Percentiles rank a stretch among this genome's conserved stretches.
These are phyloP conservation scores for Pogonus chalceus DNA, from an alignment of 1,140 invertebrate species.

Conservation along the genomic window DNA sequence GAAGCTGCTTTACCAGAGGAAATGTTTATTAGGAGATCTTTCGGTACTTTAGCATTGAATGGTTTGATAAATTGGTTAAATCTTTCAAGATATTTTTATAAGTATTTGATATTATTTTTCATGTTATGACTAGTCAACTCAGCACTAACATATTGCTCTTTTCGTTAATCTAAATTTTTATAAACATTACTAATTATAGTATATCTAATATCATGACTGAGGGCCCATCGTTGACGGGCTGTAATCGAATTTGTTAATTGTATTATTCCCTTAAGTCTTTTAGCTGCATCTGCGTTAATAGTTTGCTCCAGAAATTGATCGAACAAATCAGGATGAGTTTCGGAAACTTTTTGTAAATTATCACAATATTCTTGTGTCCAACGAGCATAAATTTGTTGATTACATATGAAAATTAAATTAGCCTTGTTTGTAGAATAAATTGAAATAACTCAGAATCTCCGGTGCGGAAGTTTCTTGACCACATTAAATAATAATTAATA, in stretches of 20 bases:
- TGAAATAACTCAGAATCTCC: too few species aligned
- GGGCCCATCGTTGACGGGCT: constrained; percentile 19
- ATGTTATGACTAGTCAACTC: constrained; percentile 14
- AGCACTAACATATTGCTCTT: constrained; percentile 16
- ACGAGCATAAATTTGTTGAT: constrained; percentile 9
- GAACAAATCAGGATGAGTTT: too few species aligned
- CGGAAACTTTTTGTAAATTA: background rate
- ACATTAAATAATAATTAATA: constrained; percentile 9
- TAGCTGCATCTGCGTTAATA: constrained; percentile 14
- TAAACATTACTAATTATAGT: constrained; percentile 18
- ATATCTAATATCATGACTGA: constrained; percentile 18
- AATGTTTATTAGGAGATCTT: constrained; percentile 23
- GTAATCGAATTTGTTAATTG: constrained; percentile 23
- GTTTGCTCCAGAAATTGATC: constrained; percentile 4
- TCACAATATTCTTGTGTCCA: background rate
- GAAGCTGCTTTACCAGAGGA: constrained; percentile 21
- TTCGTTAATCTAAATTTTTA: constrained; percentile 2
- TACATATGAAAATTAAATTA: background rate
- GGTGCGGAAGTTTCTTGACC: background rate
- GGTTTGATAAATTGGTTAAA: constrained; percentile 18
- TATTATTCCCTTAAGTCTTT: constrained; percentile 13
- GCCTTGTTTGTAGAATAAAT: background rate
- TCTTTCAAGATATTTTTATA: constrained; percentile 11
- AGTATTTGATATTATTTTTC: too few species aligned
- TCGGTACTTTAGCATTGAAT: constrained; percentile 10